Conservation (phyloP, 2,113 vertebrate genomes). For the Hemibagrus wyckioides region DNA sequence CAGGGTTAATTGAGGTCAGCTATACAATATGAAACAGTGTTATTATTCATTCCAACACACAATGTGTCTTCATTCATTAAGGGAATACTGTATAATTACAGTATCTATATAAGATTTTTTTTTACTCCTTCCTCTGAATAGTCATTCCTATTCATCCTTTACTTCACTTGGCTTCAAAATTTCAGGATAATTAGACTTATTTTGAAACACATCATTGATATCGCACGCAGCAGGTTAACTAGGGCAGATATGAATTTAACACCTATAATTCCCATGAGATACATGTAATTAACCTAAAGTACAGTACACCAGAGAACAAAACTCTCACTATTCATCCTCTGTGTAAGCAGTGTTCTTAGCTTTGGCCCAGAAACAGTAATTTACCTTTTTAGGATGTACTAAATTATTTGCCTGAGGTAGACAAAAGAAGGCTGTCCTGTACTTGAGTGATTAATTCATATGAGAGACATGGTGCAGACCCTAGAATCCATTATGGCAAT, state of each 20-base stretch:
- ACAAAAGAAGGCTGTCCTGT: not conserved
- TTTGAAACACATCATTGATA: conserved; percentile 23
- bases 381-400: not conserved
- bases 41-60: not conserved
- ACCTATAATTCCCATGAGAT: conserved; percentile 51
- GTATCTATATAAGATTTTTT: not conserved
- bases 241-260: conserved; percentile 57
- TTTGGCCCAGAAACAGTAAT: conserved; percentile 36
- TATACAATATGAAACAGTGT: not conserved
- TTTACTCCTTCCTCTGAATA: not conserved
- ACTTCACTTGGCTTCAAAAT: conserved; percentile 23
- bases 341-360: not conserved
- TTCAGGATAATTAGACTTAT: conserved; percentile 41
- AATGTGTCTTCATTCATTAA: not conserved
- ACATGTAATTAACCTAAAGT: conserved; percentile 54
- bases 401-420: not conserved
- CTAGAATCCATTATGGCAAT: not conserved
- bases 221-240: conserved; percentile 46
- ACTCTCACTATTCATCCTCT: not conserved
- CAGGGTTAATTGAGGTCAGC: not conserved
- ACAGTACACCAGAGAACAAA: conserved; percentile 12
- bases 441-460: not conserved
- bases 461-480: not conserved
- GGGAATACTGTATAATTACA: not conserved
- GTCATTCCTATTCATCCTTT: not conserved